phyloP scores from a whole-genome alignment of 2,113 vertebrate species.

The Panthera uncia region DNA sequence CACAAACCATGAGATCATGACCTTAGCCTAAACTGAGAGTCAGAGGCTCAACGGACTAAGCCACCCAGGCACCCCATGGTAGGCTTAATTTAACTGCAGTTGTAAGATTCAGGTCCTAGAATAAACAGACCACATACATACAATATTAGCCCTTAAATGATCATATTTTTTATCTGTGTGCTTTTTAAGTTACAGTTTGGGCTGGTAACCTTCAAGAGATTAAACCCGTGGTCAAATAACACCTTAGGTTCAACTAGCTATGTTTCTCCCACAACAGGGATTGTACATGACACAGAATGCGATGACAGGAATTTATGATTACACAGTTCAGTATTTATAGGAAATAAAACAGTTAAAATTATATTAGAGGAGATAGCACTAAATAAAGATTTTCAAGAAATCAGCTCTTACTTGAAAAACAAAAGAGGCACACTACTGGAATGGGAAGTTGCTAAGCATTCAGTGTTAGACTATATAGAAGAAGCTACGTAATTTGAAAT shows the following conservation, averaged over 20 bases:
- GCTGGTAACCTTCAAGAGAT: background rate
- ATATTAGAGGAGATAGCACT: background rate
- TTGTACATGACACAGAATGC: background rate
- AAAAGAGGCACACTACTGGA: background rate
- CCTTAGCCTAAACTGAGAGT: no score
- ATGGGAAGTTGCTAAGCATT: background rate
- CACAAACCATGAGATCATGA: no score
- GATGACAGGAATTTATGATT: background rate
- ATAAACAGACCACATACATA: background rate
- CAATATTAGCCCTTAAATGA: background rate
- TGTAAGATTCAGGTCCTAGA: background rate
- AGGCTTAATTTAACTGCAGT: background rate
- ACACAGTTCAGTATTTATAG: background rate
- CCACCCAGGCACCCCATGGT: no score
- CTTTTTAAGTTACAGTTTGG: background rate
- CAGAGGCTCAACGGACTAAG: no score
- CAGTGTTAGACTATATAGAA: background rate
- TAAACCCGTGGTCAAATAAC: background rate
- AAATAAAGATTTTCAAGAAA: slow-evolving; percentile 31
- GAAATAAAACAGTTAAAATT: background rate
- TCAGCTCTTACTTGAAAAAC: background rate
- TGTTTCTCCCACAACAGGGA: background rate
- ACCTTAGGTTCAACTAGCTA: background rate
- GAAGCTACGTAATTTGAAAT: background rate
- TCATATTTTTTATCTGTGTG: background rate